Conservation (phyloP, 2,113 vertebrate genomes). For the Synchiropus splendidus region DNA sequence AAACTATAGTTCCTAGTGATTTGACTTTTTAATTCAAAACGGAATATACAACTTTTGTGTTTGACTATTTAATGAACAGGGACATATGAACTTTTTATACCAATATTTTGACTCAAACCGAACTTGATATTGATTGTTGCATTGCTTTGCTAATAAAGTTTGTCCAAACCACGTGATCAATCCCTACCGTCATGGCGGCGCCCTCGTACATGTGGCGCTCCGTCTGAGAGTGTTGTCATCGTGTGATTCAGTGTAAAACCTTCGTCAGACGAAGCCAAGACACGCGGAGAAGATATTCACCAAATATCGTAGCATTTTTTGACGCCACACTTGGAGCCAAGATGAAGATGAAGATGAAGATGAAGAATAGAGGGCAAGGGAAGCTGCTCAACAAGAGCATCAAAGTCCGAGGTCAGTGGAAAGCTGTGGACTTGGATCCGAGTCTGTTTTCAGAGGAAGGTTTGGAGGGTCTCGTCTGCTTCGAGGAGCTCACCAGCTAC, state of each 20-base stretch:
- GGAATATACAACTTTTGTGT: too few species aligned
- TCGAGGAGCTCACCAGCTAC: slow-evolving; percentile 89
- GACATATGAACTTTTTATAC: too few species aligned
- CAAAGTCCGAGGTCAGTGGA: slow-evolving; percentile 77
- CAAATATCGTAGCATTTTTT: too few species aligned
- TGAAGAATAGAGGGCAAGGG: slow-evolving; percentile 22
- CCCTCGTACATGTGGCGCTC: slow-evolving; percentile 37
- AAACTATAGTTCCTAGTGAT: too few species aligned
- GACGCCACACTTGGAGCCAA: slow-evolving; percentile 17
- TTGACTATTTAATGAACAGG: too few species aligned
- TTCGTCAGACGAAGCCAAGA: too few species aligned
- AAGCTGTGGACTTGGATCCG: slow-evolving; percentile 76
- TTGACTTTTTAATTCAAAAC: too few species aligned
- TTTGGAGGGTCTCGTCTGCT: slow-evolving; percentile 78
- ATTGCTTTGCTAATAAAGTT: too few species aligned
- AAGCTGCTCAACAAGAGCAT: slow-evolving; percentile 64
- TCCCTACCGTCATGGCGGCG: slow-evolving; percentile 59
- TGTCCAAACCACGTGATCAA: slow-evolving; percentile 49
- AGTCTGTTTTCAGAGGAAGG: slow-evolving; percentile 78
- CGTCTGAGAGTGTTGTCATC: not conserved
- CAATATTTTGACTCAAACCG: too few species aligned
- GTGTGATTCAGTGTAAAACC: too few species aligned
- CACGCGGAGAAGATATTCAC: too few species aligned
- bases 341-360: slow-evolving; percentile 72
- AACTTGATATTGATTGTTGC: too few species aligned